These are phyloP conservation scores for Rhea pennata DNA, from an alignment of 2,113 vertebrate species.

Conservation along the genomic window DNA sequence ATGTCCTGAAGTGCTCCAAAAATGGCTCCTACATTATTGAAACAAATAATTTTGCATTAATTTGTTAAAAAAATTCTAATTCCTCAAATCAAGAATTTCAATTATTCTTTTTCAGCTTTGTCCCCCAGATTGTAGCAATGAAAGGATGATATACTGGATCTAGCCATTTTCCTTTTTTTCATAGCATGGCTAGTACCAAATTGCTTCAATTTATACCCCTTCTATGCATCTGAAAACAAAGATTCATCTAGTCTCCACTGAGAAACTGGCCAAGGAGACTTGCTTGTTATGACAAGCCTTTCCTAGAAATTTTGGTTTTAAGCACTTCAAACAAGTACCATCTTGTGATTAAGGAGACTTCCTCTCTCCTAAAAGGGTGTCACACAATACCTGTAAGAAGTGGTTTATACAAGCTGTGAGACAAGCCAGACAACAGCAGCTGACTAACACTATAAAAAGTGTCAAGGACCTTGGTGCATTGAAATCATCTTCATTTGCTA, in stretches of 20 bases:
- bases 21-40: constrained; percentile 84
- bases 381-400: neutral
- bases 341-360: neutral
- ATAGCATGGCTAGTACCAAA: neutral
- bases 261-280: neutral
- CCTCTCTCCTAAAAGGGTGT: neutral
- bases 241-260: neutral
- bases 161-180: neutral
- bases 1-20: constrained; percentile 97
- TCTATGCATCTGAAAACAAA: neutral
- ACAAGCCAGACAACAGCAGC: neutral
- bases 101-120: neutral
- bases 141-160: neutral
- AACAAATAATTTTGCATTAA: neutral
- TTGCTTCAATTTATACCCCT: neutral
- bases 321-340: neutral
- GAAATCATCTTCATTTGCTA: neutral
- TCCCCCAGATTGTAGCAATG: neutral
- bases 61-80: neutral
- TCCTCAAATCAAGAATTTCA: neutral
- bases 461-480: accelerated
- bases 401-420: neutral
- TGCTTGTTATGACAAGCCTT: neutral
- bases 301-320: neutral
- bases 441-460: neutral